Percentiles rank a stretch among this genome's conserved stretches.
phyloP scores from a whole-genome alignment of 2,797 vertebrate genomes.

The Lindbergichthys nudifrons region DNA sequence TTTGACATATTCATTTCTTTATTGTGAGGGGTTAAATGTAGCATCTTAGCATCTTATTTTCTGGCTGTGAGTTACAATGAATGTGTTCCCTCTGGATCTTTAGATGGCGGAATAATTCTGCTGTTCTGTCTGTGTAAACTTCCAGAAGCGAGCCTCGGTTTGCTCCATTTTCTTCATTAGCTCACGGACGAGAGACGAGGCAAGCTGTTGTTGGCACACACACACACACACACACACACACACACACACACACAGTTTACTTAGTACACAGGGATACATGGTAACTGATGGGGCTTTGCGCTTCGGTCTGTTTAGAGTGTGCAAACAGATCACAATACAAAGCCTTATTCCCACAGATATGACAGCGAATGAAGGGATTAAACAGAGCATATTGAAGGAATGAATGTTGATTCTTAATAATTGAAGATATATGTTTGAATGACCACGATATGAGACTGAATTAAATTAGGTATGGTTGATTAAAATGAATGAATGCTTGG shows the following conservation, averaged over 20 bases:
- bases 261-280: slow-evolving; percentile 43
- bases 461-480: background rate
- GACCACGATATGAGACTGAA: background rate
- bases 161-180: slow-evolving; percentile 50
- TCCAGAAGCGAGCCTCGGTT: slow-evolving; percentile 20
- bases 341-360: background rate
- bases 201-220: slow-evolving; percentile 40
- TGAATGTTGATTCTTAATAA: background rate
- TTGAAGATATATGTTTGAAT: background rate
- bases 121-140: slow-evolving; percentile 11
- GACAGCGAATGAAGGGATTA: slow-evolving; percentile 2
- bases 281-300: slow-evolving; percentile 47
- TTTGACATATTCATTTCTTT: background rate
- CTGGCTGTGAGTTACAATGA: background rate
- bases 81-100: background rate
- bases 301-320: slow-evolving; percentile 32
- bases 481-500: background rate
- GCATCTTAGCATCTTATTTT: background rate
- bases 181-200: slow-evolving; percentile 20
- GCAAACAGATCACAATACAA: slow-evolving; percentile 21
- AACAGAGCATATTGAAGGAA: background rate
- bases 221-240: background rate
- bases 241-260: slow-evolving; percentile 20
- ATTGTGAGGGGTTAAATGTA: background rate
- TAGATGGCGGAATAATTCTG: slow-evolving; percentile 6